These are phyloP conservation scores for Cygnus olor DNA, from an alignment of 2,797 vertebrate species.

Conservation along the genomic window DNA sequence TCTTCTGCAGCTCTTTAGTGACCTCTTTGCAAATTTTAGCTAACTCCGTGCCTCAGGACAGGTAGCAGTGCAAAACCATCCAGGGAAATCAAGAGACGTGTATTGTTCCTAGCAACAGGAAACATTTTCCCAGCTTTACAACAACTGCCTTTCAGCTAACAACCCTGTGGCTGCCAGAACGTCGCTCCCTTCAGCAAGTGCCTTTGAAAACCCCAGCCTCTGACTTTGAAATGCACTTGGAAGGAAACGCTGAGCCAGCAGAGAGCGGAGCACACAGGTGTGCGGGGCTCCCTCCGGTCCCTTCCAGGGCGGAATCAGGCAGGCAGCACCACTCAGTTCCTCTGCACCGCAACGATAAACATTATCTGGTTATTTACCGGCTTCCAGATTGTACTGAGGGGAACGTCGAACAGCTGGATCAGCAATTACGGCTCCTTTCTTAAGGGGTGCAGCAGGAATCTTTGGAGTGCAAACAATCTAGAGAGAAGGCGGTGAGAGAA, in stretches of 20 bases:
- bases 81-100: neutral
- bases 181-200: neutral
- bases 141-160: neutral
- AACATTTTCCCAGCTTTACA: neutral
- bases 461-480: neutral
- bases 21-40: neutral
- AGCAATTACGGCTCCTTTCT: neutral
- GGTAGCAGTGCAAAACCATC: neutral
- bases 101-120: neutral
- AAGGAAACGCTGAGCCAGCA: neutral
- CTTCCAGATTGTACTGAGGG: neutral
- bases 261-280: neutral
- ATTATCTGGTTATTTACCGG: neutral
- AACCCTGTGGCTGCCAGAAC: neutral
- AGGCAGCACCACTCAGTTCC: neutral
- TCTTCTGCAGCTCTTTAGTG: neutral
- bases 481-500: neutral
- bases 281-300: neutral
- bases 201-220: neutral
- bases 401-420: neutral
- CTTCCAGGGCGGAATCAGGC: neutral
- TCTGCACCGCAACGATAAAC: neutral
- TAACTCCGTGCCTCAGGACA: neutral
- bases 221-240: slow-evolving; percentile 26
- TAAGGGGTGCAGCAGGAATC: neutral